Base-by-base conservation (phyloP, 2,113 vertebrate species). In the Zeus faber region DNA sequence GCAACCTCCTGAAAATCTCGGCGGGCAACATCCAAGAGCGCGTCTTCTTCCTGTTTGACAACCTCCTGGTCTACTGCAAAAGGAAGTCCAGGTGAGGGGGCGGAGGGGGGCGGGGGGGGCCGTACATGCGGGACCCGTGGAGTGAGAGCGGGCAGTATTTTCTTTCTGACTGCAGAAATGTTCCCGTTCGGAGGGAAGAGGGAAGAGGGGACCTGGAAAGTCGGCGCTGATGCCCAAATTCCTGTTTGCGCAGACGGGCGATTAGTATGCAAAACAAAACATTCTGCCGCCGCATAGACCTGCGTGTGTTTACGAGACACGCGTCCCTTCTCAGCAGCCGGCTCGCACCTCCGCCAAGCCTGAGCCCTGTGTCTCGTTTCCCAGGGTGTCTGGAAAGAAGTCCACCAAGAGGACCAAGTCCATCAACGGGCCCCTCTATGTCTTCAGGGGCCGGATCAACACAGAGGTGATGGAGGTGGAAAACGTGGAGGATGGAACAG, bases 381-480 rank as follows among this genome's bases (percentile, higher is more conserved):
- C 39, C 74, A 99, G 96, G 81, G 96, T 96, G 67, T 92, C 96
- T 23, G 95, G 95, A 70, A 98, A 98, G 82, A 98, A 99, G 70
- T 50, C 96, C 47, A 92, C 92, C 41, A 98, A 97, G 76, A 92
- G 97, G 84, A 96, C 95, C 48, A 98, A 98, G 76, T 98, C 97
- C 25, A 92, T 97, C 85, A 99, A 96, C 0, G 96, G 95, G 26
- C 94, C 95, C 48, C 90, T 93, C 41, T 99, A 97, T 67, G 90
- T 98, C 79, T 99, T 99, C 91, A 92, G 97, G 60, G 97, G 97
- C 1, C 87, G 97, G 33, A 99, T 99, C 88, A 99, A 98, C 86
- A 99, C 97, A 0, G 97, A 99, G 76, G 97, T 99, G 76, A 99
- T 99, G 97, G 97, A 99, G 78, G 97, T 99, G 70, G 97, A 99